These are phyloP conservation scores for Heteronetta atricapilla DNA, from an alignment of 2,113 vertebrate species.

Conservation along the genomic window DNA sequence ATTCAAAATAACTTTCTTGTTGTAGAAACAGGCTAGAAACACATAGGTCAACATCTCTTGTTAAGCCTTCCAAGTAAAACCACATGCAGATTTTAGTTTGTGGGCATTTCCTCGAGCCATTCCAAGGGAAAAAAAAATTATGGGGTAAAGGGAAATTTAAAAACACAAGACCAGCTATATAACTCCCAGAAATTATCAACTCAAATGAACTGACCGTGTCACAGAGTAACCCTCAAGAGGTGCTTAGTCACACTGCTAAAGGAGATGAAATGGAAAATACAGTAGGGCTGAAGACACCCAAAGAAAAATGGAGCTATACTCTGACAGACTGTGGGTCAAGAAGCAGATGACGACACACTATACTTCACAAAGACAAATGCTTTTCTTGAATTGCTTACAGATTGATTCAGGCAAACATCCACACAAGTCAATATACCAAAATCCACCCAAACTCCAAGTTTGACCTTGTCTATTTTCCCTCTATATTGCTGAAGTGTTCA, in stretches of 20 bases:
- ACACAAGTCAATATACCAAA: background rate
- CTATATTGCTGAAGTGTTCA: no score
- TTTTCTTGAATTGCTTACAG: background rate
- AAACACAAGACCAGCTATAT: background rate
- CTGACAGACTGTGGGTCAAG: background rate
- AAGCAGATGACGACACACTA: background rate
- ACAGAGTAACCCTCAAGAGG: background rate
- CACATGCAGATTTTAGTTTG: conserved; percentile 4
- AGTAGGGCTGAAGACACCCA: background rate
- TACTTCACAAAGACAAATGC: background rate
- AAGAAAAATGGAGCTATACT: background rate
- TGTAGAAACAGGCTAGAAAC: conserved; percentile 10
- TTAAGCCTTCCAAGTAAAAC: conserved; percentile 24
- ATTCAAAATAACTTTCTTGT: background rate
- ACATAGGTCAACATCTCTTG: background rate
- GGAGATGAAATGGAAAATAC: conserved; percentile 12
- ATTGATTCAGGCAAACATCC: background rate
- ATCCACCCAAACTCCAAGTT: background rate
- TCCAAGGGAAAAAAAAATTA: background rate
- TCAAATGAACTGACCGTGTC: background rate
- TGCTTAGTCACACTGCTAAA: background rate
- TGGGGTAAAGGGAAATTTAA: background rate
- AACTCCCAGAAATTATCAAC: background rate
- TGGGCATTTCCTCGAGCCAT: background rate
- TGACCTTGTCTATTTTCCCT: background rate